These are phyloP conservation scores for Mormyrus proboscirostris DNA, from an alignment of 2,797 vertebrate genomes.

Conservation along the genomic window DNA sequence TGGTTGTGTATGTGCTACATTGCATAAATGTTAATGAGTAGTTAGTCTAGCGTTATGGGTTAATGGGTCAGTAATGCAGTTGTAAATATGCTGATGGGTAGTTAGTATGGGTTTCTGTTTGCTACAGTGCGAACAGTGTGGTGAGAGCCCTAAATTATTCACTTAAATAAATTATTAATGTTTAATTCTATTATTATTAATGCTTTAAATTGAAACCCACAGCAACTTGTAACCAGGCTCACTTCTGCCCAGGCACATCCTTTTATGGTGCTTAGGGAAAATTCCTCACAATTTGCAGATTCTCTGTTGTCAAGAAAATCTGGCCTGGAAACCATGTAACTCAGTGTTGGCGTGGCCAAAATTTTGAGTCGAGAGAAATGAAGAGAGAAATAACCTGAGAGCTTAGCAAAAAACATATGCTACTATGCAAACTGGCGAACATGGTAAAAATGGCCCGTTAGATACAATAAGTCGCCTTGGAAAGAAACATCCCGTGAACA, in stretches of 20 bases:
- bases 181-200: slow-evolving; percentile 9
- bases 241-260: background rate
- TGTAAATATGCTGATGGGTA: background rate
- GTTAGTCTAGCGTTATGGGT: background rate
- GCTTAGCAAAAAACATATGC: background rate
- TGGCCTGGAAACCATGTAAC: background rate
- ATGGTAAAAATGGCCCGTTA: background rate
- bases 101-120: background rate
- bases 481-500: background rate
- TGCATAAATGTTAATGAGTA: slow-evolving; percentile 13
- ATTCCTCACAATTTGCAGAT: background rate
- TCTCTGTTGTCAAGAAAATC: background rate
- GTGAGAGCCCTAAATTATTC: background rate
- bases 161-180: background rate
- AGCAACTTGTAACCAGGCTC: background rate
- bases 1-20: background rate
- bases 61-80: background rate
- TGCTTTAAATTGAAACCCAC: background rate
- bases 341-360: background rate
- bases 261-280: background rate
- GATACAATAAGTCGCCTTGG: background rate
- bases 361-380: background rate
- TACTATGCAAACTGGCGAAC: background rate
- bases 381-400: background rate
- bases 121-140: background rate